Conservation (phyloP, 1,140 invertebrate genomes). For the Holcopasites calliopsidis region DNA sequence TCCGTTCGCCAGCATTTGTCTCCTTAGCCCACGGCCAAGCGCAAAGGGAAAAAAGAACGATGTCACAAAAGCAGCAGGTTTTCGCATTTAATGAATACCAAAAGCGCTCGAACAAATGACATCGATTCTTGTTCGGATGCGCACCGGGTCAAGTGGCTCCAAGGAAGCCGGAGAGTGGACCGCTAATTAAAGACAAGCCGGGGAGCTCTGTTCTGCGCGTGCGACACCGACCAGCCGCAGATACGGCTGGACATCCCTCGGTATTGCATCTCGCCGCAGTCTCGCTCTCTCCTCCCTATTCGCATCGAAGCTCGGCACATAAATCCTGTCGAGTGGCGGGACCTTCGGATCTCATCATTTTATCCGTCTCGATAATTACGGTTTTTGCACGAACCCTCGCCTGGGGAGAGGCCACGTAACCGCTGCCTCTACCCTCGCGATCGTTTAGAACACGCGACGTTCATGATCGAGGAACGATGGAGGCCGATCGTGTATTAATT, state of each 20-base stretch:
- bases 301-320: constrained; percentile 9
- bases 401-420: constrained; percentile 1
- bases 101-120: constrained; percentile 30
- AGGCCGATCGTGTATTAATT: constrained; percentile 37
- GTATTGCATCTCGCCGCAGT: constrained; percentile 6
- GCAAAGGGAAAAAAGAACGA: not conserved
- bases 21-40: too few relatives aligned
- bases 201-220: not conserved
- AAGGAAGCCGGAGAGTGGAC: constrained; percentile 1
- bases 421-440: not conserved
- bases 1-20: too few relatives aligned
- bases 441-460: not conserved
- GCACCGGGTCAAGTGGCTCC: constrained; percentile 29
- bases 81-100: constrained; percentile 28
- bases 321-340: not conserved
- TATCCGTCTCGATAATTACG: constrained; percentile 18
- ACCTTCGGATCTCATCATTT: not conserved
- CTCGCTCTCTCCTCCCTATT: not conserved
- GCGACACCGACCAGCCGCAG: not conserved
- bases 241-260: constrained; percentile 5
- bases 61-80: not conserved
- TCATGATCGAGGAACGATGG: not conserved
- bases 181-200: constrained; percentile 37
- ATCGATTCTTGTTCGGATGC: constrained; percentile 36
- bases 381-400: constrained; percentile 19